These are phyloP conservation scores for Heliconius cydno DNA, from an alignment of 2,888 invertebrate genomes.

Conservation along the genomic window DNA sequence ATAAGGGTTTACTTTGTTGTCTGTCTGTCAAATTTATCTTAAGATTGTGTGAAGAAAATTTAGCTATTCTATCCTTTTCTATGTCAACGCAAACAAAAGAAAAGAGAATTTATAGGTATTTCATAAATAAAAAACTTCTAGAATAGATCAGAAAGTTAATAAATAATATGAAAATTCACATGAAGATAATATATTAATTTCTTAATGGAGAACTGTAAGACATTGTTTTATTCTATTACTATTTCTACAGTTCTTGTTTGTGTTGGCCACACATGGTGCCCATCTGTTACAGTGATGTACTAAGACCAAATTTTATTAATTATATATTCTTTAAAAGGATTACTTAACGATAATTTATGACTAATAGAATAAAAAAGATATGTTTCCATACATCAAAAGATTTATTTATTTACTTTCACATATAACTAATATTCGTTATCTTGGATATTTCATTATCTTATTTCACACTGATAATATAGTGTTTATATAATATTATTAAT, in stretches of 20 bases:
- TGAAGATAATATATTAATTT: not conserved
- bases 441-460: not conserved
- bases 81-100: too few species aligned
- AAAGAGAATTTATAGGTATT: too few species aligned
- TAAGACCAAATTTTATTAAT: not conserved
- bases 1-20: too few species aligned
- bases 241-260: not conserved
- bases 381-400: not conserved
- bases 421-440: not conserved
- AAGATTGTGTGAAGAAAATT: too few species aligned
- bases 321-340: not conserved
- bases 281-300: not conserved
- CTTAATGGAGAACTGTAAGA: not conserved
- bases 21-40: too few species aligned
- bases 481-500: not conserved
- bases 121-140: not conserved
- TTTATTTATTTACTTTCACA: slow-evolving; percentile 1
- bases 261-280: slow-evolving; percentile 12
- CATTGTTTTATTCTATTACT: not conserved
- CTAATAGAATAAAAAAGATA: not conserved
- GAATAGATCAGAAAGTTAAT: not conserved
- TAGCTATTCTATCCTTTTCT: too few species aligned
- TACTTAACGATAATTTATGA: not conserved
- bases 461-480: not conserved
- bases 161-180: not conserved